These are phyloP conservation scores for Antheraea mylitta DNA, from an alignment of 1,140 invertebrate species.

Conservation along the genomic window DNA sequence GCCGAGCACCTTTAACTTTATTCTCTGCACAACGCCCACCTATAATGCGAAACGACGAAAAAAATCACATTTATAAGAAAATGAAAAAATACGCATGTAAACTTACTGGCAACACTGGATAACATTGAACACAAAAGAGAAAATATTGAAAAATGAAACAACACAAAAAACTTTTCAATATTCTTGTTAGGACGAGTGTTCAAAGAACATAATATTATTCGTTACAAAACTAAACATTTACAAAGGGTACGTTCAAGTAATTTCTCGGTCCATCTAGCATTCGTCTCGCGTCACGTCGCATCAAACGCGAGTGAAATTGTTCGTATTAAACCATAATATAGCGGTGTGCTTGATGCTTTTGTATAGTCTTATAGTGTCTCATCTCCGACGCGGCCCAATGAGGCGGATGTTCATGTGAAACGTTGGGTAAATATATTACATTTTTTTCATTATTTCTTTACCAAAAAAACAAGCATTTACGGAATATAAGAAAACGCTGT, in stretches of 20 bases:
- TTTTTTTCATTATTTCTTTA: not conserved
- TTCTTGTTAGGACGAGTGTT: not conserved
- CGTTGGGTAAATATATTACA: not conserved
- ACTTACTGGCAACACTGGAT: not conserved
- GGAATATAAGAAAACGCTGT: not conserved
- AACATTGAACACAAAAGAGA: not conserved
- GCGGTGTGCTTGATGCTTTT: not conserved
- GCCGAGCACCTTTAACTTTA: too few relatives aligned
- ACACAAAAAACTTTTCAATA: not conserved
- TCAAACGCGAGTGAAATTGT: conserved; percentile 11
- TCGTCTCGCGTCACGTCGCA: not conserved
- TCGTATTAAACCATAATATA: conserved; percentile 11
- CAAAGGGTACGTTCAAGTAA: conserved; percentile 5
- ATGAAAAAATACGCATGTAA: too few relatives aligned
- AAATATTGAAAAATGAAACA: not conserved
- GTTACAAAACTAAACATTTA: conserved; percentile 9
- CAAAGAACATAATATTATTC: not conserved
- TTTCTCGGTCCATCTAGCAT: conserved; percentile 9
- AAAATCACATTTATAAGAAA: too few relatives aligned
- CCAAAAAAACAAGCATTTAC: not conserved
- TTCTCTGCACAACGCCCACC: too few relatives aligned
- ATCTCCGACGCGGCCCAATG: not conserved
- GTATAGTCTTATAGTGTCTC: conserved; percentile 5
- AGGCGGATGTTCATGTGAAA: not conserved
- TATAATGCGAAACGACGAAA: too few relatives aligned